Conservation (phyloP, 2,888 invertebrate genomes). For the Nowickia ferox region DNA sequence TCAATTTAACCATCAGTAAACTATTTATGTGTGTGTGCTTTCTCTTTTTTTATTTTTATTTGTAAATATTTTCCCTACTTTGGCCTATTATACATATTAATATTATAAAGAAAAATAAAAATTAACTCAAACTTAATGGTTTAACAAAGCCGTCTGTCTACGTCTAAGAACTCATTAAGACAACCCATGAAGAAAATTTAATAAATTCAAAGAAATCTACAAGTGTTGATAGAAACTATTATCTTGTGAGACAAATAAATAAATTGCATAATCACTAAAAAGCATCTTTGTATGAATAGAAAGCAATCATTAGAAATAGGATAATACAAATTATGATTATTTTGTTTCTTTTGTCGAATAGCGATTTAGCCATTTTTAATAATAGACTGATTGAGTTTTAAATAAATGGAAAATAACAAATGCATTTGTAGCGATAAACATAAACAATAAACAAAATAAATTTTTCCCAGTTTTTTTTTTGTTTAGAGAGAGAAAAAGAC, state of each 20-base stretch:
- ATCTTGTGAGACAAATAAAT: background rate
- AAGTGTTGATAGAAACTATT: conserved; percentile 1
- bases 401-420: background rate
- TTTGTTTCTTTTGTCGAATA: background rate
- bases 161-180: background rate
- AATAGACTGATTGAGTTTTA: conserved; percentile 1
- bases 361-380: background rate
- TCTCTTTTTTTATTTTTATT: background rate
- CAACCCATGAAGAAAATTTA: conserved; percentile 6
- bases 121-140: background rate
- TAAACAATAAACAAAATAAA: background rate
- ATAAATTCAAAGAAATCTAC: background rate
- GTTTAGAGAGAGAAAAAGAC: background rate
- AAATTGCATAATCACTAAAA: background rate
- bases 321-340: background rate
- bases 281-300: background rate
- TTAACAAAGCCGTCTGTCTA: background rate
- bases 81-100: background rate
- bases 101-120: background rate
- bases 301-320: background rate
- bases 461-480: background rate
- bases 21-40: no score
- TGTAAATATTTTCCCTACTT: background rate
- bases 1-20: no score
- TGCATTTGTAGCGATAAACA: background rate